Base-by-base conservation (phyloP, 1,140 invertebrate species). In the Lucilia cuprina region DNA sequence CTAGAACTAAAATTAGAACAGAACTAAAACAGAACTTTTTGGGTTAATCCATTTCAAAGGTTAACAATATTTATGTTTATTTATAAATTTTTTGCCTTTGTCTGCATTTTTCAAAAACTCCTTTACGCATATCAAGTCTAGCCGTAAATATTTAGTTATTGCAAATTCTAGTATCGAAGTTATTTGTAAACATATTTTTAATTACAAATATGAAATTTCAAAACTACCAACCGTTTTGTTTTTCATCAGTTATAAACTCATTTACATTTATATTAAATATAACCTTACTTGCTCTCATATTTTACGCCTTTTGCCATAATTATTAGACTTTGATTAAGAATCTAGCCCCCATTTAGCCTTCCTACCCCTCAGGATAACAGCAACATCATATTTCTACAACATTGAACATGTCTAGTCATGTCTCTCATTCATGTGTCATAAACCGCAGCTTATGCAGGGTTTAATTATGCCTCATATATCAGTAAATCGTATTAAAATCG, bases 401-500 rank as follows among this genome's bases (percentile, higher is more conserved):
- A 70, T 70, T 70, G 75, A 78, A 78, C 34, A 78, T 41, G 75
- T 47, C 75, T 41, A n/a, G 75, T 75, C 83, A 30, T 83, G 50
- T 75, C 70, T 75, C 70, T 49, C n/a, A 70, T 74, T 41, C 34
- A 75, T 49, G 75, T 25, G 75, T 55, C 83, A 55, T 75, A 87
- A 87, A 85, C 85, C 86, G 85, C 86, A 89, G 86, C 87, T 86
- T 87, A 89, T 89, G 88, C 82, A 25, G 55, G 75, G 85, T 84
- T 85, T 89, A 90, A 90, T 90, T 90, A 90, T 87, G 87, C 85
- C 87, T 90, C 89, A 90, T 90, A 90, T 90, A 89, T 90, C 89
- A 90, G 87, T 84, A 34, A 82, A 77, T 50, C 14, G 34, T 60
- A 83, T 77, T 34, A 55, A 85, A 77, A 70, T 30, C 25, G 25